Evolutionary conservation across 1,140 invertebrate species (phyloP).

Genomic region (Drosophila oshimai): DNA sequence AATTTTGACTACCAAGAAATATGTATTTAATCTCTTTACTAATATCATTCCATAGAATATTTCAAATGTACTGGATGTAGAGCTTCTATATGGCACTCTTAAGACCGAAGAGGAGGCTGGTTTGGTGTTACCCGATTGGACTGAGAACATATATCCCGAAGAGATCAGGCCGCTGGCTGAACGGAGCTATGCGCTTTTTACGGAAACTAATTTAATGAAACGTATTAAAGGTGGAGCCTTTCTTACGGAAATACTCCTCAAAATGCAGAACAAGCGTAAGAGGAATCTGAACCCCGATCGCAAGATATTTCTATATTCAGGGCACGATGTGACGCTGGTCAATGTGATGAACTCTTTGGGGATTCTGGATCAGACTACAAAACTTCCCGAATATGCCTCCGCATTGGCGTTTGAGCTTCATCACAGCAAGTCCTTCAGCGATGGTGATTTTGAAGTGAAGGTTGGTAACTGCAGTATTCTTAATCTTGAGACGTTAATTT

Average conservation of each 20-base stretch:
- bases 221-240: conserved; percentile 88
- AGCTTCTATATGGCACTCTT: conserved; percentile 89
- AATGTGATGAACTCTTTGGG: conserved; percentile 87
- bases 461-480: conserved; percentile 40
- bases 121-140: conserved; percentile 88
- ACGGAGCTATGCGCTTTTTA: conserved; percentile 87
- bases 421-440: conserved; percentile 79
- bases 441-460: conserved; percentile 83
- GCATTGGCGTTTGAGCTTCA: conserved; percentile 87
- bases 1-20: no score
- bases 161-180: conserved; percentile 87
- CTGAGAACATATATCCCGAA: conserved; percentile 87
- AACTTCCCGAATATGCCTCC: conserved; percentile 88
- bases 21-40: background rate
- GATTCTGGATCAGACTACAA: conserved; percentile 84
- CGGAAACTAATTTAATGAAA: conserved; percentile 88
- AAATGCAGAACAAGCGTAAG: conserved; percentile 82
- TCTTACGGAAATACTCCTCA: conserved; percentile 82
- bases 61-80: conserved; percentile 86
- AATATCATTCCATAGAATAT: conserved; percentile 83
- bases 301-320: conserved; percentile 87
- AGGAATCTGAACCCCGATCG: conserved; percentile 75
- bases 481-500: background rate
- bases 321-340: conserved; percentile 89
- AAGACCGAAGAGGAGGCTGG: conserved; percentile 87